Percentiles rank a stretch among this genome's conserved stretches.
Evolutionary conservation across 2,888 invertebrate genomes (phyloP).

Genomic region (Synanthedon tipuliformis): DNA sequence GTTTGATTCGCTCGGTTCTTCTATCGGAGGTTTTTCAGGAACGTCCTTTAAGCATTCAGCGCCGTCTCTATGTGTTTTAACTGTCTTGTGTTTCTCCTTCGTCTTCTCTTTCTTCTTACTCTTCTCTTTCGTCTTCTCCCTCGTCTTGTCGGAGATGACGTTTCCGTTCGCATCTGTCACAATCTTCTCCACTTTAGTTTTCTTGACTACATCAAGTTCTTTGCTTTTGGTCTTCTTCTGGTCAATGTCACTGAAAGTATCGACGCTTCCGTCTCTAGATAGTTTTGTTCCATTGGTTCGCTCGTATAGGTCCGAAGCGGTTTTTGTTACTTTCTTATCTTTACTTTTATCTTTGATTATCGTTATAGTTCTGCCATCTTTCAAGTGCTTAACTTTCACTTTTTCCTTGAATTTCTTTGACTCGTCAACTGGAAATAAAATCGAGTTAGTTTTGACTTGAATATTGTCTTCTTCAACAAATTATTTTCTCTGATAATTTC

Average conservation of each 20-base stretch:
- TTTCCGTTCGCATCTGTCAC: constrained; percentile 4
- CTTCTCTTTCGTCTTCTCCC: constrained; percentile 2
- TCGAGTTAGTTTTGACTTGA: too few relatives aligned
- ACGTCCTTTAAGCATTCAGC: too few relatives aligned
- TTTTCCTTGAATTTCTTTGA: background rate
- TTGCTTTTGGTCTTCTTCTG: background rate
- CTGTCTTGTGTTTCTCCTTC: background rate
- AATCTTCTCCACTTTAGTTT: constrained; percentile 1
- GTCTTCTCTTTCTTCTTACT: constrained; percentile 4
- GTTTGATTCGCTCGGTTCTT: too few relatives aligned
- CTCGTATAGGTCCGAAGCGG: background rate
- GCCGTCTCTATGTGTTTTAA: background rate
- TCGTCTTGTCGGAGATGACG: constrained; percentile 3
- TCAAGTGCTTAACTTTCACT: background rate
- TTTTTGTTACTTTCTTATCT: background rate
- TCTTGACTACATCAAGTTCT: constrained; percentile 1
- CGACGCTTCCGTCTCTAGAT: background rate
- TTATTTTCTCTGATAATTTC: too few relatives aligned
- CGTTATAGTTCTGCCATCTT: constrained; percentile 2
- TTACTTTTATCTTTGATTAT: background rate
- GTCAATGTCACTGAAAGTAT: background rate
- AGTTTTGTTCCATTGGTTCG: background rate
- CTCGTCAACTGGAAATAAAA: too few relatives aligned
- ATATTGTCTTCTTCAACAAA: too few relatives aligned
- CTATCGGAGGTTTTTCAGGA: too few relatives aligned